A percentile compares a stretch with the other conserved stretches of the same genome.
Conservation (phyloP, 2,797 vertebrate genomes). For the Prunella strophiata region DNA sequence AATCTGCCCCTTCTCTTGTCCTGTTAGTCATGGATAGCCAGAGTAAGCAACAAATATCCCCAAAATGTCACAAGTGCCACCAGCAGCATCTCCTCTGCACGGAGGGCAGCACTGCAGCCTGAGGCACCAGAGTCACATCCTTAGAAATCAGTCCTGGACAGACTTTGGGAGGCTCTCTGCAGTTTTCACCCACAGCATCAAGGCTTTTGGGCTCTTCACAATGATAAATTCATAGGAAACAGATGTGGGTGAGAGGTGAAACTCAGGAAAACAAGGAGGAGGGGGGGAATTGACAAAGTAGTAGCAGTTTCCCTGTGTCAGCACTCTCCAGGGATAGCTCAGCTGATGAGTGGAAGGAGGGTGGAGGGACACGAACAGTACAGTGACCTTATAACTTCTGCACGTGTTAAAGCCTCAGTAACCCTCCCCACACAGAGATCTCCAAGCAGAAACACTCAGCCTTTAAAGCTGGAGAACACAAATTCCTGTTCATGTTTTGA, state of each 20-base stretch:
- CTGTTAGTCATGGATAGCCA: neutral
- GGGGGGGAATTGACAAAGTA: neutral
- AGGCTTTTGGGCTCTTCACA: neutral
- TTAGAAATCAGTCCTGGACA: neutral
- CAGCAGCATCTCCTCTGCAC: neutral
- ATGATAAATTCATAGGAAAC: conserved; percentile 45
- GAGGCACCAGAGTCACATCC: neutral
- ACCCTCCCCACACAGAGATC: neutral
- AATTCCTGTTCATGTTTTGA: neutral
- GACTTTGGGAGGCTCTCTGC: neutral
- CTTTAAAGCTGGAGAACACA: neutral
- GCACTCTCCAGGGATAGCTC: conserved; percentile 41
- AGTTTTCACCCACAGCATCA: neutral
- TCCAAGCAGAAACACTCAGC: neutral
- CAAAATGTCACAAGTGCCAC: neutral
- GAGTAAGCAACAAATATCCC: neutral
- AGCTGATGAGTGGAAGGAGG: conserved; percentile 1
- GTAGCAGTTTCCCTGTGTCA: conserved; percentile 46
- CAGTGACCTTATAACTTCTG: conserved; percentile 23
- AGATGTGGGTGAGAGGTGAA: conserved; percentile 75
- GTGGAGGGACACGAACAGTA: neutral
- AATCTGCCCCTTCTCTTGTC: neutral
- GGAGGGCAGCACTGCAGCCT: neutral
- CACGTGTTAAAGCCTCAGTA: neutral
- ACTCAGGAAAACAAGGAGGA: conserved; percentile 15